These are phyloP conservation scores for Setipinna tenuifilis DNA, from an alignment of 2,797 vertebrate genomes.

Conservation along the genomic window DNA sequence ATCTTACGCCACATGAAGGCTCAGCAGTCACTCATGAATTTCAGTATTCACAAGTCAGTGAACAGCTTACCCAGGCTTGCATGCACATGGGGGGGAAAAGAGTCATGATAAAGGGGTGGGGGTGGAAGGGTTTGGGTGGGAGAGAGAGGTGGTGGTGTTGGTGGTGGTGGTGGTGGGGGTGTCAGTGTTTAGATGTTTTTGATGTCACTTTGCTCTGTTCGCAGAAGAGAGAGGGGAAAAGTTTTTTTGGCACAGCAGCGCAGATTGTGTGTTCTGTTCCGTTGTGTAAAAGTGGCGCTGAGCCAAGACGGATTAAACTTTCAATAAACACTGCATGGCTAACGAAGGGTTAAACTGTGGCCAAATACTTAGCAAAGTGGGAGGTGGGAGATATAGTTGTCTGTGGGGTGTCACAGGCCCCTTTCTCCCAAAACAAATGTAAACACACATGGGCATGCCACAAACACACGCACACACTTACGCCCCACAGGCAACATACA, in stretches of 20 bases:
- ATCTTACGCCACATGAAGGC: neutral
- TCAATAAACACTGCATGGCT: neutral
- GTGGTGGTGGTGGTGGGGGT: too few relatives aligned
- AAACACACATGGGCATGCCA: neutral
- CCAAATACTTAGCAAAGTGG: neutral
- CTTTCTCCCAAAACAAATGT: neutral
- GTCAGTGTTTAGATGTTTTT: neutral
- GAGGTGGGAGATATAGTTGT: neutral
- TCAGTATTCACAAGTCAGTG: neutral
- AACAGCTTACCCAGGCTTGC: neutral
- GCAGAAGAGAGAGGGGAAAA: too few relatives aligned
- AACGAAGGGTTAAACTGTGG: neutral
- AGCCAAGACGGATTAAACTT: neutral
- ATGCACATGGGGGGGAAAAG: neutral
- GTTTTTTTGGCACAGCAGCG: too few relatives aligned
- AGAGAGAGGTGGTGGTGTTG: too few relatives aligned
- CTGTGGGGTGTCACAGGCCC: slow-evolving; percentile 8
- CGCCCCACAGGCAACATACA: neutral
- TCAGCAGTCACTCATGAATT: neutral
- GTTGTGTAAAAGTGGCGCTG: neutral
- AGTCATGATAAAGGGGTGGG: neutral
- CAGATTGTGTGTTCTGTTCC: too few relatives aligned
- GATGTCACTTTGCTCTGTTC: neutral
- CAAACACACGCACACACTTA: neutral
- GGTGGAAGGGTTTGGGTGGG: neutral